Percentiles rank a stretch among this genome's conserved stretches.
These are phyloP conservation scores for Turritopsis dohrnii DNA, from an alignment of 30 jellyfish, hydroid and myxozoan genomes.

Conservation along the genomic window DNA sequence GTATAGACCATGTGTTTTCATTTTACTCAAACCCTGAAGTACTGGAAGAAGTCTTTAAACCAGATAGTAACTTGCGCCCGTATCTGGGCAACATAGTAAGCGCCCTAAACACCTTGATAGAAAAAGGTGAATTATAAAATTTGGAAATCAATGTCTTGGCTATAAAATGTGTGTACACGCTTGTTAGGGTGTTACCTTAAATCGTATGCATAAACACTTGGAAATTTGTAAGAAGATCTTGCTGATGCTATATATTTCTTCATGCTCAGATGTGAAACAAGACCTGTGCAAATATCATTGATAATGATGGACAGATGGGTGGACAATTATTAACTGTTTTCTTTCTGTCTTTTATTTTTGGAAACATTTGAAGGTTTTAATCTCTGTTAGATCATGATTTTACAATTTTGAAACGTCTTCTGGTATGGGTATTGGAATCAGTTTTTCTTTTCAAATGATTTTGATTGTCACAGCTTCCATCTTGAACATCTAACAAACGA, in stretches of 20 bases:
- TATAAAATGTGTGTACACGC: neutral
- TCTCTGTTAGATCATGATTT: too few relatives aligned
- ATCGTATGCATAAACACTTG: neutral
- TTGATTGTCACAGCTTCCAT: too few relatives aligned
- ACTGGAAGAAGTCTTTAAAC: slow-evolving; percentile 45
- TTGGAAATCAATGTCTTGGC: neutral
- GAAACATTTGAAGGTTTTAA: too few relatives aligned
- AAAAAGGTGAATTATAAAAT: slow-evolving; percentile 59
- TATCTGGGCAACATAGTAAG: slow-evolving; percentile 48
- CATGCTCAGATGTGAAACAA: neutral
- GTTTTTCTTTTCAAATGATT: too few relatives aligned
- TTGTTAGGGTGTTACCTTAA: too few relatives aligned
- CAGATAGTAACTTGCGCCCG: slow-evolving; percentile 39
- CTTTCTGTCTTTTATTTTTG: neutral
- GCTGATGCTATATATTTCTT: neutral
- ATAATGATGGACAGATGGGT: neutral
- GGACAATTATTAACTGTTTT: neutral
- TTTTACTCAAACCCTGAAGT: slow-evolving; percentile 45
- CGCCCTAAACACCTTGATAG: slow-evolving; percentile 56
- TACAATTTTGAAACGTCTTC: too few relatives aligned
- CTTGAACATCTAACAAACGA: too few relatives aligned
- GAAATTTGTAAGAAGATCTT: neutral
- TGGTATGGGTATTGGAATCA: too few relatives aligned
- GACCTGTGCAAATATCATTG: neutral
- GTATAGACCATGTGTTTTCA: slow-evolving; percentile 49